These are phyloP conservation scores for Pantherophis guttatus DNA, from an alignment of 2,113 vertebrate genomes.

Conservation along the genomic window DNA sequence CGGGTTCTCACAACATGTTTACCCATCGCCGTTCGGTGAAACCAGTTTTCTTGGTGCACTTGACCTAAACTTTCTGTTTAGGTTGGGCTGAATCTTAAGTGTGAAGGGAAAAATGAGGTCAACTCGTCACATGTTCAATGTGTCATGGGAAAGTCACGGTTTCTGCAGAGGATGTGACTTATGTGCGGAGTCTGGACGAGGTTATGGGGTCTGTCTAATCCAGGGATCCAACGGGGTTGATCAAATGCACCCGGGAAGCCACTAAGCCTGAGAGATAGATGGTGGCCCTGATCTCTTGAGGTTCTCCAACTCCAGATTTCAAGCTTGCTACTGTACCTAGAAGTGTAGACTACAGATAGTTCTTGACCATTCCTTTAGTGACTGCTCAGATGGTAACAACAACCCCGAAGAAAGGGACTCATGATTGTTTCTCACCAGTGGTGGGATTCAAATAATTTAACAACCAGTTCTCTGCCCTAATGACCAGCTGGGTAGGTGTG, in stretches of 20 bases:
- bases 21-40: neutral
- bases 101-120: neutral
- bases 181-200: neutral
- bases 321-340: neutral
- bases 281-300: neutral
- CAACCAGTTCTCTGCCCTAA: too few species aligned
- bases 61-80: neutral
- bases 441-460: too few species aligned
- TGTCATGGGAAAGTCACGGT: neutral
- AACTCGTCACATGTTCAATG: neutral
- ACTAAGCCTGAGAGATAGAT: neutral
- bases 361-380: too few species aligned
- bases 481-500: too few species aligned
- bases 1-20: neutral
- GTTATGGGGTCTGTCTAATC: neutral
- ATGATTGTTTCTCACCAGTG: too few species aligned
- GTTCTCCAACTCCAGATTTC: neutral
- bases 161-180: neutral
- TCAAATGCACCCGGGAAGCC: neutral
- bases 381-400: too few species aligned
- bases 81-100: neutral
- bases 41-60: neutral
- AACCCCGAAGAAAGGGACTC: too few species aligned
- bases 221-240: neutral
- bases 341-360: neutral